phyloP scores from a whole-genome alignment of 2,888 invertebrate species.

The Drosophila subquinaria region DNA sequence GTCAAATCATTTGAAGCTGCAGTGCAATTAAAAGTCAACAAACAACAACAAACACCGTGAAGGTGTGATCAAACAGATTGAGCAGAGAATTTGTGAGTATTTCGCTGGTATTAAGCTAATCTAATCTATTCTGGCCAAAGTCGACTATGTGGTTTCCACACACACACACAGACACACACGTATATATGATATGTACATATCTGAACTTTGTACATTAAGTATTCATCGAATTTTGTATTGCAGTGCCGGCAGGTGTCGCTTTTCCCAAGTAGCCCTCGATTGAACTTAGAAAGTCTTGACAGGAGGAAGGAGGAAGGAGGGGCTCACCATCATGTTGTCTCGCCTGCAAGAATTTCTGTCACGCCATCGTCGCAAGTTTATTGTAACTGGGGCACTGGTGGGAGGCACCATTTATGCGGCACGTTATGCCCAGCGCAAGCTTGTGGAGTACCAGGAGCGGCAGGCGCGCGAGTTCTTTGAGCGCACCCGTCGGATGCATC shows the following conservation, averaged over 20 bases:
- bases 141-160: conserved; percentile 40
- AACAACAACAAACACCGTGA: neutral
- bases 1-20: neutral
- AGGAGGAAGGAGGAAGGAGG: conserved; percentile 14
- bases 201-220: conserved; percentile 78
- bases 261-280: conserved; percentile 62
- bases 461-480: conserved; percentile 93
- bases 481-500: conserved; percentile 92
- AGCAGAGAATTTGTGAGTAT: conserved; percentile 37
- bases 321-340: conserved; percentile 88
- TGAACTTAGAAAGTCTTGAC: conserved; percentile 19
- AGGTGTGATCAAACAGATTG: conserved; percentile 11
- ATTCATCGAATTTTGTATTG: conserved; percentile 53
- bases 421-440: conserved; percentile 91
- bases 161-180: conserved; percentile 32
- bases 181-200: conserved; percentile 19
- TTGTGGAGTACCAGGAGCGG: conserved; percentile 93
- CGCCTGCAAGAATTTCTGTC: conserved; percentile 91
- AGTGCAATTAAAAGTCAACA: conserved; percentile 1
- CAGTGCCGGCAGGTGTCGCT: conserved; percentile 64
- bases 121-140: conserved; percentile 47
- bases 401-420: conserved; percentile 91
- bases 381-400: conserved; percentile 91
- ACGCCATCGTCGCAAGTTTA: conserved; percentile 93
- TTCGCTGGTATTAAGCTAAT: conserved; percentile 41